A percentile compares a stretch with the other conserved stretches of the same genome.
phyloP scores from a whole-genome alignment of 2,797 vertebrate species.

The Coregonus sp. region DNA sequence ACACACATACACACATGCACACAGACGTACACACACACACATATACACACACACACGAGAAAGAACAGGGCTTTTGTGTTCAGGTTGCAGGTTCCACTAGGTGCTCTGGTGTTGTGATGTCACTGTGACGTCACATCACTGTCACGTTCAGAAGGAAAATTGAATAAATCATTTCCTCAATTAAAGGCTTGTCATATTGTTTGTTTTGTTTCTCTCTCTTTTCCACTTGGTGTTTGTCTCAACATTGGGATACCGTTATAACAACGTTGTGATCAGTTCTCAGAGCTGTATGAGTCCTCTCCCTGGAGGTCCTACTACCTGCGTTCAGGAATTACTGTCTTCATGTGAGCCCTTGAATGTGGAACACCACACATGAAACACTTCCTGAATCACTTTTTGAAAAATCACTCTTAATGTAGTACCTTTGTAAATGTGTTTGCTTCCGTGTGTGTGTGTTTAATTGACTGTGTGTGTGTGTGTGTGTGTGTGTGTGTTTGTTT shows the following conservation, averaged over 20 bases:
- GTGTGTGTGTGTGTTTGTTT: too few relatives aligned
- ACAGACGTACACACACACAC: constrained; percentile 37
- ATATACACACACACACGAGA: constrained; percentile 33
- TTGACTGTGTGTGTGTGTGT: too few relatives aligned
- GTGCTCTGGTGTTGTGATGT: constrained; percentile 56
- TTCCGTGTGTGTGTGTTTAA: background rate
- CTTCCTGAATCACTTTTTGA: too few relatives aligned
- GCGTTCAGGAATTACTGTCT: constrained; percentile 79
- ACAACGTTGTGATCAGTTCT: constrained; percentile 66
- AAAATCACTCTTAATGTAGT: background rate
- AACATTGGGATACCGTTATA: constrained; percentile 5
- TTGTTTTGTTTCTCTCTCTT: constrained; percentile 30
- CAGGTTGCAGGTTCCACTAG: constrained; percentile 38
- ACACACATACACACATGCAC: too few relatives aligned
- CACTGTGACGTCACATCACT: background rate
- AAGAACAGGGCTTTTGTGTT: constrained; percentile 59
- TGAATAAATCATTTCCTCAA: too few relatives aligned
- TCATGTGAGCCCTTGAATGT: constrained; percentile 76
- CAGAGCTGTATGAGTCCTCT: constrained; percentile 78
- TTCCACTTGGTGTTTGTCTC: constrained; percentile 1
- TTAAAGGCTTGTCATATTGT: background rate
- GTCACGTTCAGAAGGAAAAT: background rate
- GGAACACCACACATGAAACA: background rate
- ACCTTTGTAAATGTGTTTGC: background rate
- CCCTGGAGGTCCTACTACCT: constrained; percentile 81